Conservation (phyloP, 2,113 vertebrate genomes). For the Corvus moneduloides region DNA sequence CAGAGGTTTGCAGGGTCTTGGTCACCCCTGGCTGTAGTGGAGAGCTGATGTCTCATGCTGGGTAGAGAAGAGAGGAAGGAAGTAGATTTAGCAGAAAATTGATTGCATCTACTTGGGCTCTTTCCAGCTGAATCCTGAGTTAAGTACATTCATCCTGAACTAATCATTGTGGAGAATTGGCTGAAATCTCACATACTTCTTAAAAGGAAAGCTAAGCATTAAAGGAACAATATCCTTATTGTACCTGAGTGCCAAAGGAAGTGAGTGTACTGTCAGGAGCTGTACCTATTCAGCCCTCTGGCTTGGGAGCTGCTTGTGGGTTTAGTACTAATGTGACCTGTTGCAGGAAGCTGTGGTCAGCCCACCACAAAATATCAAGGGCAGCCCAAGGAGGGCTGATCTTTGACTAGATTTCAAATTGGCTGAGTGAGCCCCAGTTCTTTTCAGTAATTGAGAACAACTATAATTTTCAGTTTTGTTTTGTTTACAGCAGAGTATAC, state of each 20-base stretch:
- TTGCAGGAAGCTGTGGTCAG: neutral
- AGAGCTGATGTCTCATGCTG: slow-evolving; percentile 27
- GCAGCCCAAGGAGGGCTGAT: neutral
- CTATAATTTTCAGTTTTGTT: neutral
- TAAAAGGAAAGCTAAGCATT: slow-evolving; percentile 58
- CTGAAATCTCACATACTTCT: slow-evolving; percentile 60
- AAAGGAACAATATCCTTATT: slow-evolving; percentile 64
- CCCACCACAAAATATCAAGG: neutral
- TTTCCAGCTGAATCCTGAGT: slow-evolving; percentile 64
- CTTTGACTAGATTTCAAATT: neutral
- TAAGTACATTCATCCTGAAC: slow-evolving; percentile 69
- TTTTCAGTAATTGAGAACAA: neutral
- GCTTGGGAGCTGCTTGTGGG: neutral
- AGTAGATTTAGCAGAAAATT: slow-evolving; percentile 65
- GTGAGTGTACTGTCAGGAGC: slow-evolving; percentile 11
- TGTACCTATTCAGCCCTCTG: neutral
- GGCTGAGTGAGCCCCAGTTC: neutral
- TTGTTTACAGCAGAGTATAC: neutral
- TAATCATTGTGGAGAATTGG: slow-evolving; percentile 56
- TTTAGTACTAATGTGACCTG: neutral
- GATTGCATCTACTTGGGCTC: slow-evolving; percentile 67
- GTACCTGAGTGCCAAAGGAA: slow-evolving; percentile 45
- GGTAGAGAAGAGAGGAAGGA: slow-evolving; percentile 59
- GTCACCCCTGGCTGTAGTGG: slow-evolving; percentile 15
- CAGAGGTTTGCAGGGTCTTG: neutral